Percentiles rank a stretch among this genome's conserved stretches.
Conservation (phyloP, 2,797 vertebrate species). For the Melanotaenia maccullochi region DNA sequence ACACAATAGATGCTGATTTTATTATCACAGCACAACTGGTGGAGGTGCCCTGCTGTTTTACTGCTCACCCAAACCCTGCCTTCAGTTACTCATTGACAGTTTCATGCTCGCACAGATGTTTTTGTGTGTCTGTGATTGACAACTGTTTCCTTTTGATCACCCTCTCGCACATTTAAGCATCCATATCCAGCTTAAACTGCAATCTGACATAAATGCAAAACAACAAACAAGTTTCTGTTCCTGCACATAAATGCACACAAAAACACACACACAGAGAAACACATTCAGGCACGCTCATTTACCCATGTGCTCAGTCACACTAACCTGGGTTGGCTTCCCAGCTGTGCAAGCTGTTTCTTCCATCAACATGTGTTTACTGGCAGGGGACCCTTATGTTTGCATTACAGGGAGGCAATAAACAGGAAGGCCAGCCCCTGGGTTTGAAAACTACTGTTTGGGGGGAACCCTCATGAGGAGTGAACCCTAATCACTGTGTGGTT, state of each 20-base stretch:
- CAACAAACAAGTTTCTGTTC: conserved; percentile 29
- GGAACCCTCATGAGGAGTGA: conserved; percentile 45
- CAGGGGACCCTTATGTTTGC: conserved; percentile 83
- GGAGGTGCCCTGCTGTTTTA: conserved; percentile 70
- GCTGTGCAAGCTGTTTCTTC: conserved; percentile 85
- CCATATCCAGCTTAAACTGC: conserved; percentile 27
- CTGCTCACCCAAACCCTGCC: conserved; percentile 49
- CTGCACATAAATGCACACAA: conserved; percentile 8
- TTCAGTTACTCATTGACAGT: conserved; percentile 63
- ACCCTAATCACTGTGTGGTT: conserved; percentile 58
- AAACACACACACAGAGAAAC: conserved; percentile 15
- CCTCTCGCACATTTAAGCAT: conserved; percentile 25
- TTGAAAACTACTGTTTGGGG: conserved; percentile 68
- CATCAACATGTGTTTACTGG: conserved; percentile 85
- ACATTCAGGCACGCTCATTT: conserved; percentile 56
- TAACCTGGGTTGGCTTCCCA: conserved; percentile 78
- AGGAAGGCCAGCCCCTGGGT: conserved; percentile 71
- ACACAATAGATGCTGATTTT: conserved; percentile 78
- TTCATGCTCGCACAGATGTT: conserved; percentile 43
- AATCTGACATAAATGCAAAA: conserved; percentile 52
- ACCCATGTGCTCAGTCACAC: conserved; percentile 74
- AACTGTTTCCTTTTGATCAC: conserved; percentile 25
- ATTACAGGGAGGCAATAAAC: conserved; percentile 81
- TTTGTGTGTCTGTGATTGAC: not conserved
- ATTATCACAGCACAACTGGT: conserved; percentile 77